Base-by-base conservation (phyloP, 2,888 invertebrate species). In the Ophioninae sp. region DNA sequence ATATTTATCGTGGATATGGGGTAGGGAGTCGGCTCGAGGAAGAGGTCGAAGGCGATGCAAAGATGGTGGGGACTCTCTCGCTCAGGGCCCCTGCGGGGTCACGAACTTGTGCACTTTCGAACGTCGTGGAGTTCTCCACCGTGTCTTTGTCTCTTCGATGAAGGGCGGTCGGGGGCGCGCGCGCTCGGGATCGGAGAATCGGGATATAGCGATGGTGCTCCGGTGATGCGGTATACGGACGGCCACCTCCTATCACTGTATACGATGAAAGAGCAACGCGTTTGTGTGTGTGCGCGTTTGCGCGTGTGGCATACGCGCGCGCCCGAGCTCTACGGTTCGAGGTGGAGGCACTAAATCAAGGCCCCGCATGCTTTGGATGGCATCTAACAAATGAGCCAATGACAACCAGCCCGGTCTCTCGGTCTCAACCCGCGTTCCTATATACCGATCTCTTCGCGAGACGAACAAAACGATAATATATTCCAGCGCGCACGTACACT, bases 331-430 rank as follows among this genome's bases (percentile, higher is more conserved):
- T 87, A 86, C 85, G 88, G 87, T 88, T 88, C 87, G 88, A 91
- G 91, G 90, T 91, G 90, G 91, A 91, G 91, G 92, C 88, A 92
- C 91, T 93, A 92, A 92, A 93, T 93, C 92, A 92, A 92, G 92
- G 91, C 90, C 92, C 92, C 91, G 92, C 92, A 92, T 92, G 92
- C 92, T 92, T 92, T 91, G 91, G 92, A 92, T 92, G 93, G 93
- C 93, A 89, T 91, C 91, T 92, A 92, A 93, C 92, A 93, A 93
- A 93, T 93, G 92, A 93, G 92, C 91, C 93, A 92, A 93, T 92
- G 93, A 92, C 93, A 92, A 92, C 92, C 92, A 90, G 89, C 92
- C 90, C 90, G 89, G 88, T 85, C 83, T 88, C 87, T 87, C 84
- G 86, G 87, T 86, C 83, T 83, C 83, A 65, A 79, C 77, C 74